These are phyloP conservation scores for Proterorhinus semilunaris DNA, from an alignment of 2,113 vertebrate species.

Conservation along the genomic window DNA sequence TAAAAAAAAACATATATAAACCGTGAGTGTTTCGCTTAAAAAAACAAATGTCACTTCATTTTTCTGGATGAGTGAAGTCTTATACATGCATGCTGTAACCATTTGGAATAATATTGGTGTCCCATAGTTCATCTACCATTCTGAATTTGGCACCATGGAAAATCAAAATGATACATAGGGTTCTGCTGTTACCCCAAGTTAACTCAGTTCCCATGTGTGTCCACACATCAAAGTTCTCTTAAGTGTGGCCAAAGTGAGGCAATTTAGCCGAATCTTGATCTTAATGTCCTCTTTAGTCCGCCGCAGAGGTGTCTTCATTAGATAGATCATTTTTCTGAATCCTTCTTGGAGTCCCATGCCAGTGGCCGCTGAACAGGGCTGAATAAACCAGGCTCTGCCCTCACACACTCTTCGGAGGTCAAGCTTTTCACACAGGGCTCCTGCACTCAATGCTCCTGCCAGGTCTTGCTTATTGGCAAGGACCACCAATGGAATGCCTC, in stretches of 20 bases:
- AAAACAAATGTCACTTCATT: too few relatives aligned
- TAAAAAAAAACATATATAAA: too few relatives aligned
- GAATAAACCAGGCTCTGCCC: slow-evolving; percentile 86
- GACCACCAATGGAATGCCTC: slow-evolving; percentile 77
- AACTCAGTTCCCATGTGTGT: neutral
- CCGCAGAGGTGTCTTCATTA: slow-evolving; percentile 75
- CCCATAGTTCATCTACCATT: too few relatives aligned
- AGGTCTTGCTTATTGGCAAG: slow-evolving; percentile 91
- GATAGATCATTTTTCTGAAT: slow-evolving; percentile 72
- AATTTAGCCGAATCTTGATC: slow-evolving; percentile 58
- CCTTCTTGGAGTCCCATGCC: slow-evolving; percentile 81
- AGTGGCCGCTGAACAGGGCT: slow-evolving; percentile 83
- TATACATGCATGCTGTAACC: too few relatives aligned
- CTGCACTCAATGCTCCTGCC: slow-evolving; percentile 73
- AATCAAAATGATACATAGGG: too few relatives aligned
- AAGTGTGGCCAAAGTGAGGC: slow-evolving; percentile 40
- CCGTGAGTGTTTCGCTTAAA: too few relatives aligned
- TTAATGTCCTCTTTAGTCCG: slow-evolving; percentile 62
- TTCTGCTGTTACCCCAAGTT: too few relatives aligned
- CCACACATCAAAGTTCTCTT: slow-evolving; percentile 39
- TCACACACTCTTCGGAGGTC: slow-evolving; percentile 77
- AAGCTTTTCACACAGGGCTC: slow-evolving; percentile 79
- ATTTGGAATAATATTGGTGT: too few relatives aligned
- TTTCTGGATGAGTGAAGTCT: too few relatives aligned
- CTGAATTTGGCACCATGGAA: too few relatives aligned